Conservation (phyloP, 2,888 invertebrate genomes). For the Eupeodes luniger region DNA sequence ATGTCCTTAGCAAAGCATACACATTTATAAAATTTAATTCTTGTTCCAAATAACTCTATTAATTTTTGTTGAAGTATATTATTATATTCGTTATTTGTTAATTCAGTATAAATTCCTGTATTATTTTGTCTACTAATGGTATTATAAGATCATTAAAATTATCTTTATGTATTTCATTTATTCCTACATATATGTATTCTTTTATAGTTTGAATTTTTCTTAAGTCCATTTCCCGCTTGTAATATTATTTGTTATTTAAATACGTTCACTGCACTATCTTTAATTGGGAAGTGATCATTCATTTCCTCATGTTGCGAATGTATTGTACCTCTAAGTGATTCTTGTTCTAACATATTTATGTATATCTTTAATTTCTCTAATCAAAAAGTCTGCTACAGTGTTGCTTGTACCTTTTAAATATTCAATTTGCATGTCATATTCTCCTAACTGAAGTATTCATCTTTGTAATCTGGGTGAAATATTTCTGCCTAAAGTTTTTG, state of each 20-base stretch:
- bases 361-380: too few species aligned
- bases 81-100: too few species aligned
- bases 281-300: constrained; percentile 45
- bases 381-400: too few species aligned
- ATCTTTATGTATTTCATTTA: neutral
- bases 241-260: constrained; percentile 30
- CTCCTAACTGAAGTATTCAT: constrained; percentile 32
- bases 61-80: too few species aligned
- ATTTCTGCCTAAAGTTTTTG: constrained; percentile 14
- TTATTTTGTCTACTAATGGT: too few species aligned
- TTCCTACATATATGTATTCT: constrained; percentile 24
- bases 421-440: constrained; percentile 27
- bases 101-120: too few species aligned
- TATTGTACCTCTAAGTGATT: constrained; percentile 8
- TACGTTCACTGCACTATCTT: constrained; percentile 48
- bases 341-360: too few species aligned
- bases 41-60: too few species aligned
- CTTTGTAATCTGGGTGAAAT: constrained; percentile 24
- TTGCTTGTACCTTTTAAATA: too few species aligned
- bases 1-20: too few species aligned
- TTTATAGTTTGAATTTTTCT: neutral
- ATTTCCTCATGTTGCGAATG: constrained; percentile 43
- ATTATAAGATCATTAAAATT: too few species aligned
- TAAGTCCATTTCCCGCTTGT: constrained; percentile 20
- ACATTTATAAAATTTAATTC: too few species aligned